These are phyloP conservation scores for Limnephilus auricula DNA, from an alignment of 2,888 invertebrate species.

Conservation along the genomic window DNA sequence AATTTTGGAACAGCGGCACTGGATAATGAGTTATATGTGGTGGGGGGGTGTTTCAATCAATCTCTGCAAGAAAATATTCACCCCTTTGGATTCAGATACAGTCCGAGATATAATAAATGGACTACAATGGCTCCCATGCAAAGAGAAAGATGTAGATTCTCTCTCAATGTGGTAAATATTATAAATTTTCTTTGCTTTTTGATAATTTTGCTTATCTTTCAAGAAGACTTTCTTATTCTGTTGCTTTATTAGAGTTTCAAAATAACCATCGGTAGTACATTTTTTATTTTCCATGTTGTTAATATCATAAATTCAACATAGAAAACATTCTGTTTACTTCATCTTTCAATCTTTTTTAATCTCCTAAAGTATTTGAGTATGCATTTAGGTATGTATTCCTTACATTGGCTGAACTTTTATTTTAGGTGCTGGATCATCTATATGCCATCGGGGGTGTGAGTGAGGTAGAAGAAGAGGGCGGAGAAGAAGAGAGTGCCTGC, in stretches of 20 bases:
- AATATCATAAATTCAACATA: too few relatives aligned
- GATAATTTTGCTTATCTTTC: neutral
- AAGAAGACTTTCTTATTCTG: neutral
- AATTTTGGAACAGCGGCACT: conserved; percentile 84
- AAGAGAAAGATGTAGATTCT: conserved; percentile 82
- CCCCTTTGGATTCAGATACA: conserved; percentile 84
- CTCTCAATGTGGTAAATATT: conserved; percentile 77
- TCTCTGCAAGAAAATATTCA: conserved; percentile 83
- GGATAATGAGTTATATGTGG: conserved; percentile 83
- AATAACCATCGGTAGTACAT: too few relatives aligned
- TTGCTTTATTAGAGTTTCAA: neutral
- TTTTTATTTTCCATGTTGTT: too few relatives aligned
- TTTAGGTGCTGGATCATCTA: conserved; percentile 70
- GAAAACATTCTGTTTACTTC: too few relatives aligned
- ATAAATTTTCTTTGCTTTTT: neutral
- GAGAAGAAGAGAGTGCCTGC: conserved; percentile 73
- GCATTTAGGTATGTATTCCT: neutral
- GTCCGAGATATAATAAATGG: conserved; percentile 81
- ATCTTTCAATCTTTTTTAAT: too few relatives aligned
- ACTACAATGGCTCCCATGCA: conserved; percentile 82
- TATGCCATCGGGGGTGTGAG: conserved; percentile 83
- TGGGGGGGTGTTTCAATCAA: conserved; percentile 86
- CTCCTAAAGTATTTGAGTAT: neutral
- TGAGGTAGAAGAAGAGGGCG: conserved; percentile 74
- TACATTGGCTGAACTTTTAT: neutral